Conservation (phyloP, 2,888 invertebrate species). For the Phragmatobia fuliginosa region DNA sequence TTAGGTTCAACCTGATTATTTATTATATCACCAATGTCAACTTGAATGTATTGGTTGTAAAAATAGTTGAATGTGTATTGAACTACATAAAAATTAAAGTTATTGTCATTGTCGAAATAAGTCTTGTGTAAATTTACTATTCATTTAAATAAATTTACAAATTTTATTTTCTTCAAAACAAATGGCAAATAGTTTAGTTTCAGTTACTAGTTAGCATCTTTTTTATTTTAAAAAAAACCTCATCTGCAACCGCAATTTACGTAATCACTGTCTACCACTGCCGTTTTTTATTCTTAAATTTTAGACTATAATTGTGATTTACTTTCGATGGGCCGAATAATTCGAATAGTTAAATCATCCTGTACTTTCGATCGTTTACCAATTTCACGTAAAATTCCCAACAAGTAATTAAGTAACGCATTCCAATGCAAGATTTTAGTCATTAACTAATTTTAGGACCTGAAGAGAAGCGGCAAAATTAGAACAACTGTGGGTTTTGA, state of each 20-base stretch:
- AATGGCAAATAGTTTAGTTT: not conserved
- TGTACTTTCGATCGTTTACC: slow-evolving; percentile 24
- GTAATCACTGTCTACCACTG: not conserved
- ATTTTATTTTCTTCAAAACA: not conserved
- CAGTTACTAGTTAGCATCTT: no score
- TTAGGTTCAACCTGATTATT: not conserved
- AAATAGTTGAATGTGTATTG: not conserved
- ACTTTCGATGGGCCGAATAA: slow-evolving; percentile 14
- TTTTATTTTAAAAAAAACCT: not conserved
- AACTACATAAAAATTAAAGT: not conserved
- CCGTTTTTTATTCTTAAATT: not conserved
- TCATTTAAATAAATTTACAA: not conserved
- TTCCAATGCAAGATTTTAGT: slow-evolving; percentile 17
- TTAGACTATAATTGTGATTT: slow-evolving; percentile 7
- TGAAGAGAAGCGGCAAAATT: slow-evolving; percentile 25
- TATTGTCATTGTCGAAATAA: not conserved
- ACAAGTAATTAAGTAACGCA: slow-evolving; percentile 19
- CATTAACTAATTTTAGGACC: slow-evolving; percentile 20
- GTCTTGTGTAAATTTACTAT: not conserved
- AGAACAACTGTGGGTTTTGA: slow-evolving; percentile 31
- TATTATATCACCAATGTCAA: not conserved
- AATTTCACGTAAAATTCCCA: slow-evolving; percentile 29
- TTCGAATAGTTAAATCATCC: slow-evolving; percentile 15
- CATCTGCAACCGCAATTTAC: not conserved
- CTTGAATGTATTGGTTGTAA: not conserved